Percentiles rank a stretch among this genome's conserved stretches.
Conservation (phyloP, 1,140 invertebrate genomes). For the Calliopsis andreniformis region DNA sequence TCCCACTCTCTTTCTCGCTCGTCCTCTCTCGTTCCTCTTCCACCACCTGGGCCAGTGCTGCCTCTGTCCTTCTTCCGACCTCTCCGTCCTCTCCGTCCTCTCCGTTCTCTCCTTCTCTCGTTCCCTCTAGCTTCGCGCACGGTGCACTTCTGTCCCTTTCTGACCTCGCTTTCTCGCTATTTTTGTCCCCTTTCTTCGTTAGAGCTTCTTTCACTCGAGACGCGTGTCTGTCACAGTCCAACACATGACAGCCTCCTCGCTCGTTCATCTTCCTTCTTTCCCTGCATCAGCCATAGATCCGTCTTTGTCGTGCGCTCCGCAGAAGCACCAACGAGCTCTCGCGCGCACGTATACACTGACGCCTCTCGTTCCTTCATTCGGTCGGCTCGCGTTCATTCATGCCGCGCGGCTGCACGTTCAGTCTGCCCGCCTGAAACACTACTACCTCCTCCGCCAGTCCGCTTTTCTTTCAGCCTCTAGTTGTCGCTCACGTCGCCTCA, state of each 20-base stretch:
- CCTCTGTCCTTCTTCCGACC: not conserved
- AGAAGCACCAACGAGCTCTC: not conserved
- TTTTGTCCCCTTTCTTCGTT: not conserved
- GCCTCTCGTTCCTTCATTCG: conserved; percentile 58
- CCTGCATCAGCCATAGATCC: not conserved
- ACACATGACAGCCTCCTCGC: not conserved
- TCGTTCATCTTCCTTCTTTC: conserved; percentile 15
- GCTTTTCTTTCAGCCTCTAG: conserved; percentile 34
- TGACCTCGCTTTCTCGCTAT: not conserved
- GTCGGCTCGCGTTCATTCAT: conserved; percentile 63
- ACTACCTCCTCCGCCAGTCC: not conserved
- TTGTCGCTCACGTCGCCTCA: conserved; percentile 24
- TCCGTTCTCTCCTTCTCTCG: not conserved
- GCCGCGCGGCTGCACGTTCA: conserved; percentile 55
- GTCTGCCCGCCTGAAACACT: conserved; percentile 3
- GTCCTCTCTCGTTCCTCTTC: conserved; percentile 1
- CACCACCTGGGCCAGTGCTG: not conserved
- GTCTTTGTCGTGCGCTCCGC: not conserved
- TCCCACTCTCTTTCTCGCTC: conserved; percentile 4
- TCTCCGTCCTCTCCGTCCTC: too few relatives aligned
- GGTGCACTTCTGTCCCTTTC: not conserved
- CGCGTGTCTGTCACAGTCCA: conserved; percentile 13
- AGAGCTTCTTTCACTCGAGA: not conserved
- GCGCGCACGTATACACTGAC: not conserved
- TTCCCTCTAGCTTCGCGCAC: not conserved